Conservation (phyloP, 2,113 vertebrate genomes). For the Poeciliopsis turrubarensis region DNA sequence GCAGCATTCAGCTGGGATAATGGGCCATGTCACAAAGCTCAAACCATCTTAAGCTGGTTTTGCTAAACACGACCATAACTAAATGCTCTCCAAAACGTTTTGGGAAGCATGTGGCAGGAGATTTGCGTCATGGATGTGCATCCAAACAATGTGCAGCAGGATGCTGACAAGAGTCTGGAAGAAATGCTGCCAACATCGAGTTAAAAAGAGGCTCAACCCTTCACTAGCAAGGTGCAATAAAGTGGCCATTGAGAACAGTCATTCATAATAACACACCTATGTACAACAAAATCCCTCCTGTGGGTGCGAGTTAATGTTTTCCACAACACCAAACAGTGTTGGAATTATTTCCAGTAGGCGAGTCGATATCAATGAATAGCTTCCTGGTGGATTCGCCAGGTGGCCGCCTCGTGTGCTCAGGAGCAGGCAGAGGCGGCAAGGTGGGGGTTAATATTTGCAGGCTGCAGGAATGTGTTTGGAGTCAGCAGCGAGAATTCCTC, state of each 20-base stretch:
- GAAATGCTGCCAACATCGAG: neutral
- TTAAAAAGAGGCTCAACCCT: neutral
- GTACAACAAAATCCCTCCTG: neutral
- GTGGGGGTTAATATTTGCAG: conserved; percentile 79
- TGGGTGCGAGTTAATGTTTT: neutral
- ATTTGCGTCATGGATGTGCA: neutral
- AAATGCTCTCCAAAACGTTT: neutral
- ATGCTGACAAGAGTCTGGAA: neutral
- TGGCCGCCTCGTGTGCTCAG: conserved; percentile 52
- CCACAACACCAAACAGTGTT: neutral
- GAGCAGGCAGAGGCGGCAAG: conserved; percentile 56
- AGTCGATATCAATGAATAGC: conserved; percentile 49
- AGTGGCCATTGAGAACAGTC: too few relatives aligned
- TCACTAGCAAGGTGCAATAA: neutral
- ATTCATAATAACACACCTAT: neutral
- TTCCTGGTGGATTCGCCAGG: conserved; percentile 43
- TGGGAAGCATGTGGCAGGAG: neutral
- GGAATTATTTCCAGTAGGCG: conserved; percentile 9
- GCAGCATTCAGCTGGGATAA: neutral
- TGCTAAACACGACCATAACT: neutral
- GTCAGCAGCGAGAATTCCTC: conserved; percentile 80
- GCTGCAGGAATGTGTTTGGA: conserved; percentile 79
- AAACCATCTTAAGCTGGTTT: neutral
- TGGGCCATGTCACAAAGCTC: neutral
- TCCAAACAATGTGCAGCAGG: neutral